These are phyloP conservation scores for Phania funesta DNA, from an alignment of 2,888 invertebrate species.

Conservation along the genomic window DNA sequence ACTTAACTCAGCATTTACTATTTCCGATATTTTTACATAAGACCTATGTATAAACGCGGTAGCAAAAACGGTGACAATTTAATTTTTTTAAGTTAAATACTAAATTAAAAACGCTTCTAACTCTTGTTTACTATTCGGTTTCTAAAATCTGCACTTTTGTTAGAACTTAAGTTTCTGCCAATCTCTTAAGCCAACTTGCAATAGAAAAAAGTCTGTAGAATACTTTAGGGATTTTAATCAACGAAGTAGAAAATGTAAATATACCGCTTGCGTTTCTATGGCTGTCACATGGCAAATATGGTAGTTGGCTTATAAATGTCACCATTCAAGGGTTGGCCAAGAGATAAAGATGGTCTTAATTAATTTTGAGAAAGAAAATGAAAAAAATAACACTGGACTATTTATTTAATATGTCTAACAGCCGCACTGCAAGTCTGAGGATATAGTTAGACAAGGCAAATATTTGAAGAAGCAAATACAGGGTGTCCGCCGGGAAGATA, in stretches of 20 bases:
- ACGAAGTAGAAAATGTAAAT: slow-evolving; percentile 18
- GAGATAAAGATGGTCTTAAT: slow-evolving; percentile 43
- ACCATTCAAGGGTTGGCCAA: slow-evolving; percentile 8
- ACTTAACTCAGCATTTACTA: too few relatives aligned
- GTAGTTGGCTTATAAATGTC: slow-evolving; percentile 26
- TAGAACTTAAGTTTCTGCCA: too few relatives aligned
- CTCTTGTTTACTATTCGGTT: too few relatives aligned
- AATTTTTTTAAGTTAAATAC: too few relatives aligned
- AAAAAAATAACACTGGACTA: slow-evolving; percentile 2
- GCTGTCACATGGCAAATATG: slow-evolving; percentile 6
- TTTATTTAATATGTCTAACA: neutral
- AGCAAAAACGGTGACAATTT: too few relatives aligned
- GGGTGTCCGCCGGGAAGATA: too few relatives aligned
- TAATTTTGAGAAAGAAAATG: slow-evolving; percentile 27
- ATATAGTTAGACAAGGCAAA: too few relatives aligned
- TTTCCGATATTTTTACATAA: too few relatives aligned
- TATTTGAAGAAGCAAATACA: too few relatives aligned
- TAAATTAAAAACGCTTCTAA: too few relatives aligned
- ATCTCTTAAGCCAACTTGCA: neutral
- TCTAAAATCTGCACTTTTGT: too few relatives aligned
- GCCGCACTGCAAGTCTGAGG: neutral
- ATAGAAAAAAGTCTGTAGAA: neutral
- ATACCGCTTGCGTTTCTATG: neutral
- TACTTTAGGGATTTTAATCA: slow-evolving; percentile 10
- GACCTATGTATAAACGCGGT: too few relatives aligned